Evolutionary conservation across 1,140 invertebrate genomes (phyloP).

Genomic region (Thaumetopoea pityocampa): DNA sequence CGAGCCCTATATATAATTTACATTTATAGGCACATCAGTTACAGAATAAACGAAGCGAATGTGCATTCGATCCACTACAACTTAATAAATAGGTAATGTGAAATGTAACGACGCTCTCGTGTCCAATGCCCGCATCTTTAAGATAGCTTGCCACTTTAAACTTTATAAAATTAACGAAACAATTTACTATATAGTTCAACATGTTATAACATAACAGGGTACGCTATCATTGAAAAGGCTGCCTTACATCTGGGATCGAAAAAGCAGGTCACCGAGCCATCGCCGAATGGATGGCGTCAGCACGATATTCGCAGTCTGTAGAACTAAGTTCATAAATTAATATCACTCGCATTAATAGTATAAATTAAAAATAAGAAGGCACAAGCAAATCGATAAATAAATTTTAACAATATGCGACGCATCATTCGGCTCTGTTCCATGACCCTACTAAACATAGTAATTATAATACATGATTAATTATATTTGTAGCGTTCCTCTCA

Average conservation of each 20-base stretch:
- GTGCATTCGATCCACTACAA: constrained; percentile 68
- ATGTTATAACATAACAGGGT: constrained; percentile 51
- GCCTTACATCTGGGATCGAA: constrained; percentile 57
- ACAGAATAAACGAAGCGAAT: constrained; percentile 69
- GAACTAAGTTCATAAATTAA: constrained; percentile 68
- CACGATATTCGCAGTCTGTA: constrained; percentile 37
- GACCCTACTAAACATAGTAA: constrained; percentile 58
- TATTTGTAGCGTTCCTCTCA: constrained; percentile 72
- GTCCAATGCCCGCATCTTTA: constrained; percentile 66
- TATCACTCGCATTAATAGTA: constrained; percentile 61
- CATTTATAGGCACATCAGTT: constrained; percentile 75
- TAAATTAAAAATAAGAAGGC: constrained; percentile 66
- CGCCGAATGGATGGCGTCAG: constrained; percentile 48
- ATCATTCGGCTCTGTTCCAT: constrained; percentile 61
- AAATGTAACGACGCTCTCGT: constrained; percentile 47
- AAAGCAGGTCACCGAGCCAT: constrained; percentile 55
- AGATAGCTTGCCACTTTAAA: constrained; percentile 49
- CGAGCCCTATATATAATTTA: constrained; percentile 70
- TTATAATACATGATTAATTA: constrained; percentile 69
- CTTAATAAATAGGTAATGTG: constrained; percentile 50
- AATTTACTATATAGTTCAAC: constrained; percentile 64
- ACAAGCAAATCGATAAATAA: constrained; percentile 69
- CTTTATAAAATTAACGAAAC: constrained; percentile 52
- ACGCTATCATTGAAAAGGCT: constrained; percentile 39
- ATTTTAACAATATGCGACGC: constrained; percentile 48